Evolutionary conservation across 2,888 invertebrate genomes (phyloP).

Genomic region (Pandemis corylana): DNA sequence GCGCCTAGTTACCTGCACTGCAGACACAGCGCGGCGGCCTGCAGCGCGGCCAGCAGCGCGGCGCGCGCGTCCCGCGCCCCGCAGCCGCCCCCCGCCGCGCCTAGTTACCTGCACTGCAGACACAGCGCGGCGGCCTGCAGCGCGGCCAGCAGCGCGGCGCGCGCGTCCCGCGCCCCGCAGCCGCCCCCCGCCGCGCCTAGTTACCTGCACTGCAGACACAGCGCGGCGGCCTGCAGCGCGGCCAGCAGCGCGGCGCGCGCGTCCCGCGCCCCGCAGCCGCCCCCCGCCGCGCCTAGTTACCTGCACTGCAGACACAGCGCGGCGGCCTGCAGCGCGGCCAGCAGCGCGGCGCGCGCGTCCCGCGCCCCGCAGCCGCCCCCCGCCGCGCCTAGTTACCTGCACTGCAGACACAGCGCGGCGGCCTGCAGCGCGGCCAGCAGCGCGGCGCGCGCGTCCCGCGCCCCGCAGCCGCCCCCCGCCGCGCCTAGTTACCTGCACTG

Average conservation of each 20-base stretch:
- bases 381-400: conserved; percentile 6
- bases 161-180: conserved; percentile 44
- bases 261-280: conserved; percentile 43
- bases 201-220: conserved; percentile 48
- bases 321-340: conserved; percentile 66
- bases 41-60: too few species aligned
- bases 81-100: too few species aligned
- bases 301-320: conserved; percentile 56
- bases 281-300: neutral
- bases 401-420: conserved; percentile 62
- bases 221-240: conserved; percentile 55
- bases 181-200: conserved; percentile 1
- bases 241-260: conserved; percentile 43
- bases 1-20: too few species aligned
- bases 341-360: too few species aligned
- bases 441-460: too few species aligned
- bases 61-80: too few species aligned
- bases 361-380: conserved; percentile 47
- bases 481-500: conserved; percentile 63
- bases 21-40: too few species aligned
- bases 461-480: conserved; percentile 46
- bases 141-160: conserved; percentile 41
- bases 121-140: conserved; percentile 59
- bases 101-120: conserved; percentile 40
- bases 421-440: conserved; percentile 64